Evolutionary conservation across 2,113 vertebrate species (phyloP), one percentile per base, ranked within the genome.

Genomic region (Abramis brama): DNA sequence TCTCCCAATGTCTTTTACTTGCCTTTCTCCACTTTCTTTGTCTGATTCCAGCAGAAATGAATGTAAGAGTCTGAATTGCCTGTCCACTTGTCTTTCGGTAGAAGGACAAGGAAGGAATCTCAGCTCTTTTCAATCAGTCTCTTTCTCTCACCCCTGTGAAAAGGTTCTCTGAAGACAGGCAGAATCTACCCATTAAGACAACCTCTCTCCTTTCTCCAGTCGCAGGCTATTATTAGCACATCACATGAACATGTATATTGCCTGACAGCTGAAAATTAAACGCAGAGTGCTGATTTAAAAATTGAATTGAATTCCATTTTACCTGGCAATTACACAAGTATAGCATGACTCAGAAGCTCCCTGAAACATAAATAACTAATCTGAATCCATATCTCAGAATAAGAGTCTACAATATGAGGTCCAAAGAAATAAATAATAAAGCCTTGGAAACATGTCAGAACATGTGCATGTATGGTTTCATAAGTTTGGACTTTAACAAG

Each of bases 231-330:
- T 83, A 13, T 50, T n/a, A 73, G 64, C 30, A 36, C 66, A 36
- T 52, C 27, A 70, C 62, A 43, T 52, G 2, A 83, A 71, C 4
- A 50, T 39, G 30, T 73, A 39, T 39, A 73, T 57, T 83, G 50
- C 11, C 66, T 25, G 81, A 71, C 66, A 83, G 64, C 19, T 21
- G 15, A 27, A 57, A 83, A 83, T 83, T 83, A 25, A 57, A 25
- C 25, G 4, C 81, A 33, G 45, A 39, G 62, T 55, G 50, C 30
- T 59, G 81, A 71, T 57, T 55, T 59, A 39, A 55, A 23, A 55
- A 55, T 83, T 71, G 66, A 83, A 66, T 39, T 43, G 43, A 43
- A 57, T 83, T 83, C 11, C 55, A 83, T 83, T 83, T 71, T 66
- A 71, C 50, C 68, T 73, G 59, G 60, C 59, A 47, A 80, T 64